Conservation (phyloP, 2,888 invertebrate genomes). For the Nyleta sp. region DNA sequence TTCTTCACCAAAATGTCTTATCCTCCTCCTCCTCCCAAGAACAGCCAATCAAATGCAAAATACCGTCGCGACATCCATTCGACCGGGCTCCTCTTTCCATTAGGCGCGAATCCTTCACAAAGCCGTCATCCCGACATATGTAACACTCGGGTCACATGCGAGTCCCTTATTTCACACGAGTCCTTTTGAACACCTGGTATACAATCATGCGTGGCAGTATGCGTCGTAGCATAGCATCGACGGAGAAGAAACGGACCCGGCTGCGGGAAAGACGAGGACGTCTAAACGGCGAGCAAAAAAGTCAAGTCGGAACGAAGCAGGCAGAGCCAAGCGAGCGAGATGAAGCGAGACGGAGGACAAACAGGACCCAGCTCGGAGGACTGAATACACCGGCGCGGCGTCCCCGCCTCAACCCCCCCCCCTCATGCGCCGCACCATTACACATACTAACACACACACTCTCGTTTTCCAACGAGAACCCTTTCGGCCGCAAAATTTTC, state of each 20-base stretch:
- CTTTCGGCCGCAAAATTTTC: conserved; percentile 32
- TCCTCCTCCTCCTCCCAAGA: too few species aligned
- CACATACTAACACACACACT: conserved; percentile 32
- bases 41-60: too few species aligned
- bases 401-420: conserved; percentile 33
- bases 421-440: conserved; percentile 24
- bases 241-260: conserved; percentile 22
- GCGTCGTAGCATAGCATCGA: conserved; percentile 39
- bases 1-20: too few species aligned
- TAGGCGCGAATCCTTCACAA: too few species aligned
- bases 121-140: too few species aligned
- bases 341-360: conserved; percentile 1
- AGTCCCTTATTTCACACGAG: conserved; percentile 52
- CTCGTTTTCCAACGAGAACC: conserved; percentile 21
- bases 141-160: too few species aligned
- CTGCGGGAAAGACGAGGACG: conserved; percentile 35
- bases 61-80: too few species aligned
- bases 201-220: conserved; percentile 38
- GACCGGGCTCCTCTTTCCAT: too few species aligned
- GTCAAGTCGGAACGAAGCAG: conserved; percentile 17
- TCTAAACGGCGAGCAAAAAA: conserved; percentile 23
- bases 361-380: conserved; percentile 52
- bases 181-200: conserved; percentile 59
- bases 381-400: conserved; percentile 49
- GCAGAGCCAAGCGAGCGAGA: conserved; percentile 15